These are phyloP conservation scores for Acronicta alni DNA, from an alignment of 2,888 invertebrate species.

Conservation along the genomic window DNA sequence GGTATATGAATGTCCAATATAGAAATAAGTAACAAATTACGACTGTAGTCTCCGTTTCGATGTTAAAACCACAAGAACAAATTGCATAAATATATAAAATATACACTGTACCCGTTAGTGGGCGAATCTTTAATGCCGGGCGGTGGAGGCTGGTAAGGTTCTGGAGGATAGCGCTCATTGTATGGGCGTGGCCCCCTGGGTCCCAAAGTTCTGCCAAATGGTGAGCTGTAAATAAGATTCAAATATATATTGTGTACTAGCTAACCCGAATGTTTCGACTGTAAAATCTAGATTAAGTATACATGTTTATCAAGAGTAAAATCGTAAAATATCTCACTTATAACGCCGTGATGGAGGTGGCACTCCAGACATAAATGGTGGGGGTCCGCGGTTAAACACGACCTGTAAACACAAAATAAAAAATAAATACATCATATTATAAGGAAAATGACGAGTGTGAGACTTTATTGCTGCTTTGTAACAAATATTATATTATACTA, in stretches of 20 bases:
- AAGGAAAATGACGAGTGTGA: background rate
- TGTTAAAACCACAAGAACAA: conserved; percentile 42
- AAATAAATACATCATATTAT: too few relatives aligned
- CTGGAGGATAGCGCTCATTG: conserved; percentile 72
- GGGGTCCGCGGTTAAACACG: conserved; percentile 73
- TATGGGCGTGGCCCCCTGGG: conserved; percentile 62
- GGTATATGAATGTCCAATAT: conserved; percentile 28
- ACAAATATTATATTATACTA: too few relatives aligned
- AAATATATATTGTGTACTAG: conserved; percentile 14
- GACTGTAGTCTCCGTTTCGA: conserved; percentile 53
- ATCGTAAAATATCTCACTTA: conserved; percentile 46
- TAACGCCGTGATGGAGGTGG: conserved; percentile 72
- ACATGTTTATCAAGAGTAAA: background rate
- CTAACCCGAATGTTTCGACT: too few relatives aligned
- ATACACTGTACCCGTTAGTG: conserved; percentile 78
- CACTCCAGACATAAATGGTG: conserved; percentile 69
- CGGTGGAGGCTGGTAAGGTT: conserved; percentile 88
- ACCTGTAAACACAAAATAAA: conserved; percentile 67
- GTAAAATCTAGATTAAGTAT: too few relatives aligned
- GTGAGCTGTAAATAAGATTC: conserved; percentile 52
- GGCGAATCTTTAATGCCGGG: conserved; percentile 89
- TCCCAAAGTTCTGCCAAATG: conserved; percentile 72
- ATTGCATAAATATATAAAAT: conserved; percentile 2
- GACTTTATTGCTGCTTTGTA: too few relatives aligned
- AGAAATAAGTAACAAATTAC: conserved; percentile 30